Evolutionary conservation across 2,113 vertebrate species (phyloP).

Genomic region (Megatriorchis doriae): DNA sequence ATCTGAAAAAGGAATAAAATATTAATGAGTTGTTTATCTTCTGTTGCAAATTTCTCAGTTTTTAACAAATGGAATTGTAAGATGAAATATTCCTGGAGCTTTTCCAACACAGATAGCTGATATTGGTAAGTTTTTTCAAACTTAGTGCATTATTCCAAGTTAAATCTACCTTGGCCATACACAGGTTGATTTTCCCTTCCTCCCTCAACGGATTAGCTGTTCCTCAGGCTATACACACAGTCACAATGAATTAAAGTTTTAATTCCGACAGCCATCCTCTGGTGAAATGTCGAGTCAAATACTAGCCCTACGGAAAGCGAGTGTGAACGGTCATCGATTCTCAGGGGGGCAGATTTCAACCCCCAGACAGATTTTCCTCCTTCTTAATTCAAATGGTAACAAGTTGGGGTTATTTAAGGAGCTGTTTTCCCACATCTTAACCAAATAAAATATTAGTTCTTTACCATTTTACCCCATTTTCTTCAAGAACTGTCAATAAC

Average conservation of each 20-base stretch:
- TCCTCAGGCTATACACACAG: background rate
- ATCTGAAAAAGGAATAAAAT: conserved; percentile 3
- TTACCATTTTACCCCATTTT: background rate
- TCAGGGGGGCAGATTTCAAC: background rate
- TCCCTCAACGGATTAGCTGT: background rate
- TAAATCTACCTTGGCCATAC: background rate
- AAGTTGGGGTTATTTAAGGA: background rate
- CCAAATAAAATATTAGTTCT: background rate
- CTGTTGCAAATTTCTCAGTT: background rate
- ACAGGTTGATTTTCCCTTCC: background rate
- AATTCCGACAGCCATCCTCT: background rate
- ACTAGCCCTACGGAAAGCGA: background rate
- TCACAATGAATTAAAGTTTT: background rate
- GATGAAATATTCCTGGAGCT: background rate
- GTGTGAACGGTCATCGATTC: background rate
- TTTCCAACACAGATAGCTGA: background rate
- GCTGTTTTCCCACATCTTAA: background rate
- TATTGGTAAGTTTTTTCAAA: background rate
- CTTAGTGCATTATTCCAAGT: background rate
- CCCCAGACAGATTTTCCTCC: background rate
- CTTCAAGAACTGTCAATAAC: background rate
- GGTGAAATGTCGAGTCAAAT: background rate
- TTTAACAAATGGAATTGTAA: conserved; percentile 9
- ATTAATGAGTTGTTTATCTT: background rate
- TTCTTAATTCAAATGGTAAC: background rate